Base-by-base conservation (phyloP, 2,888 invertebrate genomes). In the Chalcis sispes region DNA sequence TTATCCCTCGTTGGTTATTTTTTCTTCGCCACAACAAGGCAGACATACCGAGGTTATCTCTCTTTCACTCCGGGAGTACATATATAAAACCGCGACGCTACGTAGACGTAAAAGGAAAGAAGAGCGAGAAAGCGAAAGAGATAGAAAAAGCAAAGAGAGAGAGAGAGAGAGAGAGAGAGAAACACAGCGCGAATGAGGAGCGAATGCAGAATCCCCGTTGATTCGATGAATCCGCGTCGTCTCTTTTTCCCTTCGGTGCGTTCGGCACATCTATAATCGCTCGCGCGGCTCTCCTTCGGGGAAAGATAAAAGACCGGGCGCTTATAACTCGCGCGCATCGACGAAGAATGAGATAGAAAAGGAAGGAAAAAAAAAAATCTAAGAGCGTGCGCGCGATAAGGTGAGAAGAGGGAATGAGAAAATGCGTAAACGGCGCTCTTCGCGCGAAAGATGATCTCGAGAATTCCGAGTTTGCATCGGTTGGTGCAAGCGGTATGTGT, bases 41-140 rank as follows among this genome's bases (percentile, higher is more conserved):
- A 58, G 20, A 13, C 15, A 27, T n/a, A n/a, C 10, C 40, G 52
- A 64, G 18, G 62, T 75, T 75, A 75, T 75, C 75, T 70, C 36
- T 10, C 1, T n/a, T n/a, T n/a, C 50, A 18, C n/a, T 25, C 10
- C n/a, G 48, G 48, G 40, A 42, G 20, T 29, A 65, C 65, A 50
- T 5, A 46, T 58, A 66, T 58, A 72, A 72, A 66, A 58, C 61
- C 15, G 7, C 4, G 42, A 1, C 29, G 29, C 27, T 1, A n/a
- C 27, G 48, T 27, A 25, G 0, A 13, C n/a, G 46, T 8, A n/a
- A n/a, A n/a, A n/a, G n/a, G n/a, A n/a, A n/a, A n/a, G n/a, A n/a
- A n/a, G 56, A 29, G 72, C 4, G 29, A 18, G 46, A n/a, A n/a
- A n/a, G n/a, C n/a, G n/a, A n/a, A n/a, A n/a, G n/a, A n/a, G n/a